phyloP scores from a whole-genome alignment of 2,113 vertebrate species.

The Strigops habroptila region DNA sequence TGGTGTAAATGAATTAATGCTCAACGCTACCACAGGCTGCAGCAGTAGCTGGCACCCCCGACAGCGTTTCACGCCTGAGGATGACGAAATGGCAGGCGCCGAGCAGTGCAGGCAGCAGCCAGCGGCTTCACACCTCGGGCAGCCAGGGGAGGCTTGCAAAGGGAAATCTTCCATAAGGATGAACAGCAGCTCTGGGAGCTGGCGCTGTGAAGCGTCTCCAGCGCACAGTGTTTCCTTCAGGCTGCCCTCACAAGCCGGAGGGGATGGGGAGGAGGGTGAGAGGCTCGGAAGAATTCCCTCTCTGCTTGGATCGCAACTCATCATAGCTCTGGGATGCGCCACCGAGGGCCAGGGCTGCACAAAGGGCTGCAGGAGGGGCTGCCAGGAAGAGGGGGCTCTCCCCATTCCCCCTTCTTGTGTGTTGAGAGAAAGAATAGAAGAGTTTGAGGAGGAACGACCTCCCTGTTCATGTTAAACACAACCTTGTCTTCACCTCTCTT shows the following conservation, averaged over 20 bases:
- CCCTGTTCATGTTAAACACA: not conserved
- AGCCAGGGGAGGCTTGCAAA: not conserved
- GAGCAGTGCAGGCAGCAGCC: not conserved
- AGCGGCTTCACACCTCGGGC: not conserved
- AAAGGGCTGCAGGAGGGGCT: not conserved
- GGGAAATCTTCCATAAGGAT: not conserved
- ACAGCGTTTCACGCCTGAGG: rapidly evolving
- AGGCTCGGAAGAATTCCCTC: rapidly evolving
- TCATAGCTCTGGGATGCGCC: rapidly evolving
- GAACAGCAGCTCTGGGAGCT: rapidly evolving
- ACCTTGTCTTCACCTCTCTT: not conserved
- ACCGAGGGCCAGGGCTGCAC: not conserved
- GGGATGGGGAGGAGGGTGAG: not conserved
- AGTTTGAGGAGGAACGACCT: not conserved
- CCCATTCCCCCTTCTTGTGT: not conserved
- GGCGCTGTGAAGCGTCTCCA: rapidly evolving
- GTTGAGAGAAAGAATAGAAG: rapidly evolving
- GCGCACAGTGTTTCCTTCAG: not conserved
- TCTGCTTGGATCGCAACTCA: rapidly evolving
- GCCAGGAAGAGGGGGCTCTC: not conserved
- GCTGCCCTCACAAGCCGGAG: rapidly evolving
- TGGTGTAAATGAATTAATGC: not conserved
- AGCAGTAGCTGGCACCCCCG: not conserved
- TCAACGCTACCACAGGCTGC: not conserved
- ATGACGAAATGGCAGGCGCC: not conserved